Base-by-base conservation (phyloP, 2,797 vertebrate genomes). In the Dicrostonyx torquatus region DNA sequence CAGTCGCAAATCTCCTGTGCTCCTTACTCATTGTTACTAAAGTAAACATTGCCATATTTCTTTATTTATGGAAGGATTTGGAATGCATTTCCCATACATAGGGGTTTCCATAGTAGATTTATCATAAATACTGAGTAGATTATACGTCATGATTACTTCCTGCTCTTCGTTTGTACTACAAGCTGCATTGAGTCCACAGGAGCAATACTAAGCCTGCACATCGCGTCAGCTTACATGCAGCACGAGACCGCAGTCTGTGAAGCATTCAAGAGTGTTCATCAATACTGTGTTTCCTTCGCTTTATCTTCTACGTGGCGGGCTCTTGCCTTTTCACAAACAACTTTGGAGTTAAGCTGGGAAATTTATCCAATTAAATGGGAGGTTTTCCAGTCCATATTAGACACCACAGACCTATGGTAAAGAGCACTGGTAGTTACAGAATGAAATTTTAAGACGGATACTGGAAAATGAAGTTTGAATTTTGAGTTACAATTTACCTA, bases 181-280 rank as follows among this genome's bases (percentile, higher is more conserved):
- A 50, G 78, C 77, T 95, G 72, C n/a, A 79, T 80, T 93, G 91
- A 96, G 78, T 95, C 95, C 94, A 79, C 48, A 96, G 50, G 87
- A 82, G 55, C 62, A 76, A 6, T 78, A 72, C 64, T 93, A 93
- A 89, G 48, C 22, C 26, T 93, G 87, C 20, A 60, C 20, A 91
- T 87, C 89, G 89, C 95, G 94, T 95, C 79, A 94, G 48, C 92
- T 96, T 96, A 94, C 82, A 95, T 95, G 64, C 22, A 78, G 45
- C 60, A 79, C n/a, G 53, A 89, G 50, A 84, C 53, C 79, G 15
- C 22, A 68, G 24, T 58, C 26, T 90, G 3, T 64, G 93, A 93
- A 93, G 90, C 68, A 87, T 55, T 79, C 70, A 87, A 70, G 40
- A 77, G 45, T 22, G 40, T 1, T 24, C 55, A 55, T 95, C 37